Base-by-base conservation (phyloP, 1,140 invertebrate species). In the Pygmarrhopalites habei region DNA sequence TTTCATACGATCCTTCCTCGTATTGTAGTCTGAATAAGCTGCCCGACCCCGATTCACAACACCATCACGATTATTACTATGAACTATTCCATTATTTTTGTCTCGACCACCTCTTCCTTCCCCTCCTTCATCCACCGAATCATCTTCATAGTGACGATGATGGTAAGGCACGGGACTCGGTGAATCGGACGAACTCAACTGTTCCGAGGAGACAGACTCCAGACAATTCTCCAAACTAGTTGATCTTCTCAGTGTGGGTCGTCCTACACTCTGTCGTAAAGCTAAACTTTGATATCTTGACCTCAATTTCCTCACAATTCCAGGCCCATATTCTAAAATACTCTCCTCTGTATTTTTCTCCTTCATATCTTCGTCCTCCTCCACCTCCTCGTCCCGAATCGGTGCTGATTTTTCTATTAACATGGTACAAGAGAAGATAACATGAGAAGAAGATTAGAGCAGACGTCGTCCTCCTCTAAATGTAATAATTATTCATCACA, bases 231-330 rank as follows among this genome's bases (percentile, higher is more conserved):
- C 90, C 46, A 95, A 79, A 66, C 87, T 90, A 17, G 89, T 85
- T 10, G 89, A 88, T 53, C 89, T 81, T 19, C 89, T 77, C 53
- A 92, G 80, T 55, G 68, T 79, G 72, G 71, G 83, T 77, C 64
- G 87, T 79, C 43, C 44, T 15, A 57, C 53, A 57, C 60, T 60
- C 23, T 68, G 66, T 41, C 88, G 79, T 53, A 89, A 75, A 1
- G 88, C 87, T 39, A 92, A 78, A 72, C 86, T 89, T 60, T 92
- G 79, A 74, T 91, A 92, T 70, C 88, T 86, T 72, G 86, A 87
- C 72, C 88, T 85, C 46, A 93, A 78, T 72, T 86, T 87, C 69
- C 87, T 89, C 3, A 95, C 91, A 71, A 95, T 93, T 7, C 91
- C 91, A 12, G 91, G 91, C 0, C 91, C 91, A 77, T 94, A 95